A percentile compares a stretch with the other conserved stretches of the same genome.
Conservation (phyloP, 2,888 invertebrate genomes). For the Cheilosia vulpina region DNA sequence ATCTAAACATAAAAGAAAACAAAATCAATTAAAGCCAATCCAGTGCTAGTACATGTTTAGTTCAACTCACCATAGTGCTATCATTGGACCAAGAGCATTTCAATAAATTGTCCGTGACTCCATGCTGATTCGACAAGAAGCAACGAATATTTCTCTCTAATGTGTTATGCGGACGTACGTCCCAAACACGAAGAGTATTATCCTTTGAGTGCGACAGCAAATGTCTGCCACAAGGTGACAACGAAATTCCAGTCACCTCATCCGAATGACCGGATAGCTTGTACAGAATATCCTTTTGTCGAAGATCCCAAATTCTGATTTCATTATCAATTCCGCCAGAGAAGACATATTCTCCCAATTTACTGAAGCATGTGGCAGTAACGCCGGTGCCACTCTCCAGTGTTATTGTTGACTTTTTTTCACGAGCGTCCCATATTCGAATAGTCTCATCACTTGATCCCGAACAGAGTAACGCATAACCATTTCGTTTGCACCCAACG, state of each 20-base stretch:
- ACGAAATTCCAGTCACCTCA: constrained; percentile 94
- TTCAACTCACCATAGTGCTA: constrained; percentile 89
- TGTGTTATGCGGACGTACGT: constrained; percentile 81
- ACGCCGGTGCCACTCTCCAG: constrained; percentile 89
- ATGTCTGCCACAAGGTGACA: constrained; percentile 88
- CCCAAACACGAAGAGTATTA: constrained; percentile 97
- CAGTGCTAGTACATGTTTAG: not conserved
- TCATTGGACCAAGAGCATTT: constrained; percentile 87
- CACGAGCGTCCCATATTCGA: constrained; percentile 96
- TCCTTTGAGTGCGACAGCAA: constrained; percentile 99
- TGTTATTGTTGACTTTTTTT: constrained; percentile 87
- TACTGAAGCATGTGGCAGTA: constrained; percentile 95
- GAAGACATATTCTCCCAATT: constrained; percentile 96
- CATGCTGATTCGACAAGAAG: not conserved
- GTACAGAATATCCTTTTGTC: constrained; percentile 91
- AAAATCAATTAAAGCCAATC: constrained; percentile 87
- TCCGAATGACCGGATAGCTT: constrained; percentile 96
- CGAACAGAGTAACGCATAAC: constrained; percentile 93
- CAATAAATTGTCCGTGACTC: not conserved
- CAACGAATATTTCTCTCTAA: not conserved
- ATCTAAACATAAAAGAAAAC: constrained; percentile 84
- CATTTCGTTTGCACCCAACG: constrained; percentile 85
- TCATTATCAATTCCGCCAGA: constrained; percentile 98
- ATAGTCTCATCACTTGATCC: constrained; percentile 97
- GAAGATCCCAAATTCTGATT: constrained; percentile 98